Percentiles rank a stretch among this genome's conserved stretches.
Conservation (phyloP, 2,797 vertebrate species). For the Acipenser oxyrinchus region DNA sequence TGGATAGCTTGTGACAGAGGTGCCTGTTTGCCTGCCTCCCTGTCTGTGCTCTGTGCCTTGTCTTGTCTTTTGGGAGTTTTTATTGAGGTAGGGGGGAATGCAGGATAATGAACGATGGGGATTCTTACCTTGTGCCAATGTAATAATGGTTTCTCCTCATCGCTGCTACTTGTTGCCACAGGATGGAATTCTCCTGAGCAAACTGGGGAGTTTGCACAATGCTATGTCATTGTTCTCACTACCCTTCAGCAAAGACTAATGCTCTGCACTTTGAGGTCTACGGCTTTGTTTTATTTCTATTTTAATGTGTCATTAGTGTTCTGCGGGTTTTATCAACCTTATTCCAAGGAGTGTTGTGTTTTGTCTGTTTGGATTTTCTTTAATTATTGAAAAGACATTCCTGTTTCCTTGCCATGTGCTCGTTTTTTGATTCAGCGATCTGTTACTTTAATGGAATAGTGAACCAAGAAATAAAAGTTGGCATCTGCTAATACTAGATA, state of each 20-base stretch:
- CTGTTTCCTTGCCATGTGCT: too few species aligned
- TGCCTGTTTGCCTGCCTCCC: not conserved
- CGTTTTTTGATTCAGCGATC: too few species aligned
- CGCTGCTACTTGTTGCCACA: conserved; percentile 17
- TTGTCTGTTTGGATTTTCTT: not conserved
- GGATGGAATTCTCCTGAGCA: not conserved
- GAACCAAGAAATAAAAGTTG: too few species aligned
- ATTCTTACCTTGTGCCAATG: not conserved
- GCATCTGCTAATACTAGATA: too few species aligned
- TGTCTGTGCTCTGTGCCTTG: not conserved
- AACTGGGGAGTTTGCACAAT: conserved; percentile 37
- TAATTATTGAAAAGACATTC: too few species aligned
- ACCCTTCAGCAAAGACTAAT: conserved; percentile 34
- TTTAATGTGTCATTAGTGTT: not conserved
- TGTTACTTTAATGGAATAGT: too few species aligned
- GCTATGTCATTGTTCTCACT: conserved; percentile 45
- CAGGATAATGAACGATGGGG: not conserved
- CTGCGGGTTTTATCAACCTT: not conserved
- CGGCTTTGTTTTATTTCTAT: not conserved
- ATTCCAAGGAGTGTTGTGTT: not conserved
- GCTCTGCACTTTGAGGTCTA: not conserved
- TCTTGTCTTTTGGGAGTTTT: not conserved
- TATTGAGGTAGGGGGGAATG: not conserved
- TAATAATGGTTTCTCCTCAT: not conserved
- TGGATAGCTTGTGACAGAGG: conserved; percentile 8